These are phyloP conservation scores for Helleia helle DNA, from an alignment of 2,888 invertebrate species.

Conservation along the genomic window DNA sequence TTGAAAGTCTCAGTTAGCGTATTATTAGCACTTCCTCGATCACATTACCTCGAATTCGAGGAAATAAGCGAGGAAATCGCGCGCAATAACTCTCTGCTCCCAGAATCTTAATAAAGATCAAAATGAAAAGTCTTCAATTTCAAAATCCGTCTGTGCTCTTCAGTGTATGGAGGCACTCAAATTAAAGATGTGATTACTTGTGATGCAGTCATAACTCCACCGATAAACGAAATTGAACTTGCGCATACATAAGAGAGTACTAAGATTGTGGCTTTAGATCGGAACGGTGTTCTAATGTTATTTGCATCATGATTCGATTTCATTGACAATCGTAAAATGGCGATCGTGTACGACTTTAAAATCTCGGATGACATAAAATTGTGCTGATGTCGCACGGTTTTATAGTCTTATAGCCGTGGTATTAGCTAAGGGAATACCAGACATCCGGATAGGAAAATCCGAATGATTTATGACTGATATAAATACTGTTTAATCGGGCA, in stretches of 20 bases:
- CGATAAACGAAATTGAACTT: not conserved
- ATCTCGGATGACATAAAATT: not conserved
- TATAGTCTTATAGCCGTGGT: not conserved
- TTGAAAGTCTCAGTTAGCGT: no score
- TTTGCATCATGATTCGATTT: not conserved
- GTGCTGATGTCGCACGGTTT: not conserved
- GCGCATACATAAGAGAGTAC: not conserved
- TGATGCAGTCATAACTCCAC: not conserved
- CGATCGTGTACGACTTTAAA: slow-evolving; percentile 3
- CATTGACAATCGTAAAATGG: not conserved
- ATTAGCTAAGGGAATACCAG: not conserved
- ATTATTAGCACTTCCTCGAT: no score
- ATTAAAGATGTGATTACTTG: not conserved
- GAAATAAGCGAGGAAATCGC: not conserved
- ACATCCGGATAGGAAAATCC: slow-evolving; percentile 3
- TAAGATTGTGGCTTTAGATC: not conserved
- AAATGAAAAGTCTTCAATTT: not conserved
- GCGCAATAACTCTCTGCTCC: not conserved
- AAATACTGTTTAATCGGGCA: slow-evolving; percentile 1
- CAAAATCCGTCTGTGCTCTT: no score
- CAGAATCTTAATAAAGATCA: not conserved
- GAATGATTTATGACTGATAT: not conserved
- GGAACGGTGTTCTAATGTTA: no score
- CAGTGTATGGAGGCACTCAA: no score
- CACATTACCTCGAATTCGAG: no score